A percentile compares a stretch with the other conserved stretches of the same genome.
These are phyloP conservation scores for Griposia aprilina DNA, from an alignment of 2,888 invertebrate genomes.

Conservation along the genomic window DNA sequence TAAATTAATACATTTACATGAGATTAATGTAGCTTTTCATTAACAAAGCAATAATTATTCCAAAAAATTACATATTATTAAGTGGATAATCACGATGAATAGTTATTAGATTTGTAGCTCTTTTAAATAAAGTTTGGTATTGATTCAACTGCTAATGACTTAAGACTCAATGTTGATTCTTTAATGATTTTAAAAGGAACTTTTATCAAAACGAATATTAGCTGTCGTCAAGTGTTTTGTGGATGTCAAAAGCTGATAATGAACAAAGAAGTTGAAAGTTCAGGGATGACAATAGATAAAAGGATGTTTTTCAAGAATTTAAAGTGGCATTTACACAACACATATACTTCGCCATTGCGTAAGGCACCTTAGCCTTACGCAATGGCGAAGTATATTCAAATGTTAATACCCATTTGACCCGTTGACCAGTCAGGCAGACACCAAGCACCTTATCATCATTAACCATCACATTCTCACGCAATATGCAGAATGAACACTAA, in stretches of 20 bases:
- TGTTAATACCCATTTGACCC: too few relatives aligned
- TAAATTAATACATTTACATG: slow-evolving; percentile 4
- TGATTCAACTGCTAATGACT: slow-evolving; percentile 5
- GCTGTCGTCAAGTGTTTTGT: slow-evolving; percentile 27
- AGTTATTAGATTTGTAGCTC: slow-evolving; percentile 14
- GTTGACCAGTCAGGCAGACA: too few relatives aligned
- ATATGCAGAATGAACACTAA: slow-evolving; percentile 55
- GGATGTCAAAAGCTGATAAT: slow-evolving; percentile 17
- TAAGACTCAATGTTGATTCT: not conserved
- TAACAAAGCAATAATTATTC: slow-evolving; percentile 8
- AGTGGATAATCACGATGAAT: slow-evolving; percentile 13
- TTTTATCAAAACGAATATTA: slow-evolving; percentile 18
- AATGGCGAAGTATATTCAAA: not conserved
- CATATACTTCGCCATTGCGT: too few relatives aligned
- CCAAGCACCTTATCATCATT: slow-evolving; percentile 33
- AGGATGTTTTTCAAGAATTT: not conserved
- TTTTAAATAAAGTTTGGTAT: slow-evolving; percentile 16
- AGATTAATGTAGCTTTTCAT: slow-evolving; percentile 19
- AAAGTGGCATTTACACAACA: not conserved
- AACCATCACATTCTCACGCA: slow-evolving; percentile 48
- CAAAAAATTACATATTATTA: slow-evolving; percentile 20
- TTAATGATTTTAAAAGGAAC: not conserved
- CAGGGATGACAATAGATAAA: slow-evolving; percentile 29
- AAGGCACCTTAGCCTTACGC: too few relatives aligned
- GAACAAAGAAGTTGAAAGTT: slow-evolving; percentile 40